Conservation (phyloP, 2,888 invertebrate species). For the Spatulosminthurus flaviceps region DNA sequence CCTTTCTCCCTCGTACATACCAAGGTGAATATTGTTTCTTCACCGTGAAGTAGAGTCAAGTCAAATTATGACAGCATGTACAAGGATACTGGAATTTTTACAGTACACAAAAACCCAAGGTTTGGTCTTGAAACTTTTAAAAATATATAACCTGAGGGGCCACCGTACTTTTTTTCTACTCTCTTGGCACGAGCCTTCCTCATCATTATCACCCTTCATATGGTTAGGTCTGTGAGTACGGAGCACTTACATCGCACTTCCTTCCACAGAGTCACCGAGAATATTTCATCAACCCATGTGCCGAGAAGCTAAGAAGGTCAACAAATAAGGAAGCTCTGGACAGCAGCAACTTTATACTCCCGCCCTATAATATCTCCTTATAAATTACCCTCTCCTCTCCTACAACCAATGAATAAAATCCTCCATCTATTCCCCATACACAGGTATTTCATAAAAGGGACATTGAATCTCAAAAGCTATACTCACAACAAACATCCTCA, state of each 20-base stretch:
- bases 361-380: slow-evolving; percentile 39
- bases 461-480: not conserved
- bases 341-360: slow-evolving; percentile 38
- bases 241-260: slow-evolving; percentile 11
- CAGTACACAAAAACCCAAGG: not conserved
- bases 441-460: too few species aligned
- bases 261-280: not conserved
- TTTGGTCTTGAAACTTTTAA: not conserved
- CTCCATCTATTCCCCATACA: too few species aligned
- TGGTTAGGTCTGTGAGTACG: not conserved
- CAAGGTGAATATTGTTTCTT: too few species aligned
- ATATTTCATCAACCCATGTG: slow-evolving; percentile 10
- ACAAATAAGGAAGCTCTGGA: slow-evolving; percentile 43
- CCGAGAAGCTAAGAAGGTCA: slow-evolving; percentile 34
- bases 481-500: too few species aligned
- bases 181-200: slow-evolving; percentile 41
- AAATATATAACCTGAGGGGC: slow-evolving; percentile 34
- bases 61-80: too few species aligned
- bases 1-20: too few species aligned
- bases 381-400: not conserved
- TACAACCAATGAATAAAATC: too few species aligned
- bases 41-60: too few species aligned
- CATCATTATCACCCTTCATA: slow-evolving; percentile 37
- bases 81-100: not conserved
- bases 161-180: slow-evolving; percentile 31